Conservation (phyloP, 2,113 vertebrate genomes). For the Sinocyclocheilus anshuiensis region DNA sequence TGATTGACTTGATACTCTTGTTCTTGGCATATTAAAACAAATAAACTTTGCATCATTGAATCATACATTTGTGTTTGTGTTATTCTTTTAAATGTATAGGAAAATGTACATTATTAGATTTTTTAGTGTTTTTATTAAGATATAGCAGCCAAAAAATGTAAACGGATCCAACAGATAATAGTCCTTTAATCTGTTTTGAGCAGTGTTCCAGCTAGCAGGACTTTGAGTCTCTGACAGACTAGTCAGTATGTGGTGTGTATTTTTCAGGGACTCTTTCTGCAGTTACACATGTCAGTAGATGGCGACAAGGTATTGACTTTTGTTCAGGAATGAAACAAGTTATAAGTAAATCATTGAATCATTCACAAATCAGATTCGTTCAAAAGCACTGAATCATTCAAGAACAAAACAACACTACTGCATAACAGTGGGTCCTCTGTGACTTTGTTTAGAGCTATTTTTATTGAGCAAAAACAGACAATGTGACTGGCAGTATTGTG, state of each 20-base stretch:
- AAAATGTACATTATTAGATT: not conserved
- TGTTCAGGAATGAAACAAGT: not conserved
- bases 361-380: not conserved
- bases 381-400: not conserved
- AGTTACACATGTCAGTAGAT: not conserved
- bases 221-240: not conserved
- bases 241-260: not conserved
- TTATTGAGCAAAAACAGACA: not conserved
- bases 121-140: not conserved
- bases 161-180: not conserved
- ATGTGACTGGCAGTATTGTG: too few relatives aligned
- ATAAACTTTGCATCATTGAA: not conserved
- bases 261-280: not conserved
- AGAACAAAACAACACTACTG: not conserved
- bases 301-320: not conserved
- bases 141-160: not conserved
- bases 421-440: not conserved
- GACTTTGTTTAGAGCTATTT: not conserved
- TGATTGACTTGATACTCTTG: not conserved
- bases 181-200: not conserved
- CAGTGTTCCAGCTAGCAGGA: not conserved
- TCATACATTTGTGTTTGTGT: constrained; percentile 7
- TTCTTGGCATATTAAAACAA: not conserved
- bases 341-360: not conserved
- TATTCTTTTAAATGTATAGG: not conserved